Base-by-base conservation (phyloP, 2,797 vertebrate genomes). In the Sebastes diaconus region DNA sequence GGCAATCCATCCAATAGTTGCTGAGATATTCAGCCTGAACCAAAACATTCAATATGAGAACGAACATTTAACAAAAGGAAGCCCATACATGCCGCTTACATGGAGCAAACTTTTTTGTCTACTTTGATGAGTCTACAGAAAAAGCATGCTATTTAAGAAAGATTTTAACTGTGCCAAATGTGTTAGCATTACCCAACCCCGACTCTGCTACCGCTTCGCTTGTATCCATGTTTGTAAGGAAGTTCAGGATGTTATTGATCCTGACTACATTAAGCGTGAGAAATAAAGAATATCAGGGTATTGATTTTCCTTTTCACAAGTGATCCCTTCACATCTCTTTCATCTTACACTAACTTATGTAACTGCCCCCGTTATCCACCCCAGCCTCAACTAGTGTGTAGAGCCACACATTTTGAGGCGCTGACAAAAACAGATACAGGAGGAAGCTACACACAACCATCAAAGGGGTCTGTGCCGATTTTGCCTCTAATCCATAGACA, bases 301-400 rank as follows among this genome's bases (percentile, higher is more conserved):
- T 89, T 77, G 91, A 91, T 91, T 91, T 87, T 75, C 58, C 77
- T 57, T 85, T 89, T 82, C 71, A 77, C 65, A 80, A 84, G 79
- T 79, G 84, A 90, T 90, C 87, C 86, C 65, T 50, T 92, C 83
- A 79, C 85, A 89, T 77, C 76, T 80, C 73, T 90, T 91, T 91
- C 81, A 91, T 92, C 78, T 59, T 4, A 54, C 50, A 54, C 50
- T 54, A 30, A 76, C 79, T 95, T 95, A 94, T 85, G 82, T 94
- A 95, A 95, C 89, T 84, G 85, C 42, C 80, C 92, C 86, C 69
- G 27, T 93, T 94, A 86, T 90, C 86, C 78, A 88, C 86, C 90
- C 92, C 85, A 73, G 77, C 80, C 74, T 85, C 75, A 83, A 90
- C 90, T 83, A 80, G 85, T 80, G 85, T 58, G 63, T 58, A 52